A percentile compares a stretch with the other conserved stretches of the same genome.
These are phyloP conservation scores for Cydia pomonella DNA, from an alignment of 1,140 invertebrate genomes.

Conservation along the genomic window DNA sequence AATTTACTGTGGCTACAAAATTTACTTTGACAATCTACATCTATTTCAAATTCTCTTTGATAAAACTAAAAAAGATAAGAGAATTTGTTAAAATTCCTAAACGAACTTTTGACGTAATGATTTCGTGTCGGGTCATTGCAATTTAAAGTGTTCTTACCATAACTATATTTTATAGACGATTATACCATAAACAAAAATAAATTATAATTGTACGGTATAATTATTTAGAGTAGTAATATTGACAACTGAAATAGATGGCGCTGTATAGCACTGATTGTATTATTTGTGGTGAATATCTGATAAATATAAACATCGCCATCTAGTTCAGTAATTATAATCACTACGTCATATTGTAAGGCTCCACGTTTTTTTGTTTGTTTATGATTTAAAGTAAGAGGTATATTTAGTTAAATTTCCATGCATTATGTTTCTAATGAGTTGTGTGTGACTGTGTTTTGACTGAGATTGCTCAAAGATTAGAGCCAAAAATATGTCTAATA, in stretches of 20 bases:
- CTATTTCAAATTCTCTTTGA: too few species aligned
- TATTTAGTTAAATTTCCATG: slow-evolving; percentile 28
- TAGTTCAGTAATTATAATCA: neutral
- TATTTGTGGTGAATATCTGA: neutral
- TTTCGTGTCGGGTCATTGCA: neutral
- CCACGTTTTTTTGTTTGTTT: neutral
- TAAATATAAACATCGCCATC: neutral
- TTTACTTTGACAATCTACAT: too few species aligned
- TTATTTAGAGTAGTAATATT: neutral
- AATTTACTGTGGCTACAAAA: too few species aligned
- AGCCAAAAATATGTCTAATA: slow-evolving; percentile 46
- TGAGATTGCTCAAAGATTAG: slow-evolving; percentile 47
- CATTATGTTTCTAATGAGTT: slow-evolving; percentile 1
- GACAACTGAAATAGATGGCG: neutral
- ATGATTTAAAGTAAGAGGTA: neutral
- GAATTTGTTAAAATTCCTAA: neutral
- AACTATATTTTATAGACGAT: neutral
- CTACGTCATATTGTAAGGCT: neutral
- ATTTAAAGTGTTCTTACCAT: slow-evolving; percentile 4
- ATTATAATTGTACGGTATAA: neutral
- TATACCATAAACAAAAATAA: neutral
- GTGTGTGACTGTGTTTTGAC: slow-evolving; percentile 15
- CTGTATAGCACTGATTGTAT: neutral
- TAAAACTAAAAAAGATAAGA: neutral
- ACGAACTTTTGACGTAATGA: neutral